Evolutionary conservation across 2,888 invertebrate species (phyloP).

Genomic region (Listrodromus nycthemerus): DNA sequence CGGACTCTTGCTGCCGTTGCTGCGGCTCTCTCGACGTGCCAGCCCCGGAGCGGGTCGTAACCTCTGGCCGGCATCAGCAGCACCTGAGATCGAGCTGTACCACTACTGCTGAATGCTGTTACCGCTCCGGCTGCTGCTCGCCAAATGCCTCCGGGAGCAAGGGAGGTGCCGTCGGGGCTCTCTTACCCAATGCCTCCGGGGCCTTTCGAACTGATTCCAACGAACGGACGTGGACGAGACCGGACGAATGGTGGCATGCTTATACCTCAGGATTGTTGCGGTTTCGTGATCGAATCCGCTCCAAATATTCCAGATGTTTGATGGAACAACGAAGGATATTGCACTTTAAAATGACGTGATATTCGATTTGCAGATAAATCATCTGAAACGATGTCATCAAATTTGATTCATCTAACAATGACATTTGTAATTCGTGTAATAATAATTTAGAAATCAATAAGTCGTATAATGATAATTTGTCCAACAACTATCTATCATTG

Average conservation of each 20-base stretch:
- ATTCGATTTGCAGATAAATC: not conserved
- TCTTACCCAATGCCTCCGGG: slow-evolving; percentile 57
- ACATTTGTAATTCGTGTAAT: too few relatives aligned
- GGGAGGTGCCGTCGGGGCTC: slow-evolving; percentile 43
- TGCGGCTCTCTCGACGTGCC: slow-evolving; percentile 70
- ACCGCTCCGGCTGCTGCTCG: slow-evolving; percentile 39
- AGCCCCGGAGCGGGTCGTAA: slow-evolving; percentile 73
- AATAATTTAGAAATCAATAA: too few relatives aligned
- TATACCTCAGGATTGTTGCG: not conserved
- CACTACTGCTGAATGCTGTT: slow-evolving; percentile 31
- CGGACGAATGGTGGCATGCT: slow-evolving; percentile 9
- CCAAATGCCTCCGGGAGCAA: slow-evolving; percentile 54
- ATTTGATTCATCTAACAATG: too few relatives aligned
- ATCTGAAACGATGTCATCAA: too few relatives aligned
- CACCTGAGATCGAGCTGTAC: slow-evolving; percentile 56
- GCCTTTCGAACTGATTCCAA: slow-evolving; percentile 57
- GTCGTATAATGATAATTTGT: too few relatives aligned
- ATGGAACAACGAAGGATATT: slow-evolving; percentile 6
- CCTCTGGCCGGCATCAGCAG: slow-evolving; percentile 64
- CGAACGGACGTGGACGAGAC: slow-evolving; percentile 20
- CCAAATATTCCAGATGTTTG: slow-evolving; percentile 21
- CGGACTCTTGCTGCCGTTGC: slow-evolving; percentile 27
- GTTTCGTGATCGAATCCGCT: slow-evolving; percentile 37
- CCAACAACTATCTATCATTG: too few relatives aligned
- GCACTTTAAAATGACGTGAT: not conserved